These are phyloP conservation scores for Lycia hirtaria DNA, from an alignment of 2,888 invertebrate species.

Conservation along the genomic window DNA sequence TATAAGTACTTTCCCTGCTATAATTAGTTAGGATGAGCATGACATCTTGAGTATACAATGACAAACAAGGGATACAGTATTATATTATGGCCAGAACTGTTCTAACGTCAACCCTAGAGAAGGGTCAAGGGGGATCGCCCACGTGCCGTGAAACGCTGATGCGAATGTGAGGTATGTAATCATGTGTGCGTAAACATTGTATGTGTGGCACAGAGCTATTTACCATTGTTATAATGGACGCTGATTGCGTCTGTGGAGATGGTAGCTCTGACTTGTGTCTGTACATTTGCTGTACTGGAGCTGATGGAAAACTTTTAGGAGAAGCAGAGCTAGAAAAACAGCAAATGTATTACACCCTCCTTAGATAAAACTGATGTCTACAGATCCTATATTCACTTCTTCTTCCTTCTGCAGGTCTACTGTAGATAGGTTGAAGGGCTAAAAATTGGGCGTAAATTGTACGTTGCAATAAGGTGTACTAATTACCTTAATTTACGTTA, in stretches of 20 bases:
- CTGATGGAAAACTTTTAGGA: too few species aligned
- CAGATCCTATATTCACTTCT: too few species aligned
- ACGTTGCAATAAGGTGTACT: too few species aligned
- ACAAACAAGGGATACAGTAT: not conserved
- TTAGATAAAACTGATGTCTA: too few species aligned
- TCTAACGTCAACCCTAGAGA: constrained; percentile 36
- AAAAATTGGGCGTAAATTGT: too few species aligned
- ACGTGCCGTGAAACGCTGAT: constrained; percentile 75
- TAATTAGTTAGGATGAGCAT: too few species aligned
- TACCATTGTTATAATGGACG: constrained; percentile 48
- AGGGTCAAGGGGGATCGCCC: constrained; percentile 56
- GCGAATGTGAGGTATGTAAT: constrained; percentile 61
- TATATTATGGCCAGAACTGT: not conserved
- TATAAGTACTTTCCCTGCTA: too few species aligned
- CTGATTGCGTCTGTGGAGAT: constrained; percentile 22
- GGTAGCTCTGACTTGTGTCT: not conserved
- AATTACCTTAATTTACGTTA: too few species aligned
- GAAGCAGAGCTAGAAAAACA: too few species aligned
- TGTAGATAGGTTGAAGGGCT: too few species aligned
- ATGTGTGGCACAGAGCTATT: constrained; percentile 47
- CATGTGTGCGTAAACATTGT: constrained; percentile 57
- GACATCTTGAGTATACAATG: not conserved
- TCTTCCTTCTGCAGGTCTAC: too few species aligned
- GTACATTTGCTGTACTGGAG: not conserved
- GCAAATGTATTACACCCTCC: too few species aligned